These are phyloP conservation scores for Tokudaia tokunoshimensis DNA, from an alignment of 2,797 vertebrate genomes.

Conservation along the genomic window DNA sequence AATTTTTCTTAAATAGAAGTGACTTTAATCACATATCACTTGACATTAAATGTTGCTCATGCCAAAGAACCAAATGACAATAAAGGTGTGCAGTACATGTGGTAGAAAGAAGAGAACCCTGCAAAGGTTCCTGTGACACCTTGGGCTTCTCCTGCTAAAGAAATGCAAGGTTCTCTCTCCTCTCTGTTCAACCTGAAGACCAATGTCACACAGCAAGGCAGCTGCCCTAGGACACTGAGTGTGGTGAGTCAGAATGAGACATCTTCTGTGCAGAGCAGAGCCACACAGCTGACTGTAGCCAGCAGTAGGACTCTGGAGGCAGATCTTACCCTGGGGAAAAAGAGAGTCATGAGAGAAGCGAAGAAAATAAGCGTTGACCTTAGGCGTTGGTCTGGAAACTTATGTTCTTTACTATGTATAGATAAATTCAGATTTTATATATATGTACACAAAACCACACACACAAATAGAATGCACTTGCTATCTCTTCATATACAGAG, in stretches of 20 bases:
- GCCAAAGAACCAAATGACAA: constrained; percentile 39
- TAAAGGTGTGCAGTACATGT: neutral
- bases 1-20: constrained; percentile 67
- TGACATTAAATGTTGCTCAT: constrained; percentile 72
- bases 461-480: neutral
- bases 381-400: neutral
- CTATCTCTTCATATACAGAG: neutral
- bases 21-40: constrained; percentile 64
- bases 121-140: constrained; percentile 47
- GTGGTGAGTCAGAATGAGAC: neutral
- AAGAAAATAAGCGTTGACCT: neutral
- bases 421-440: neutral
- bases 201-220: neutral
- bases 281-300: neutral
- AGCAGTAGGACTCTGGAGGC: neutral
- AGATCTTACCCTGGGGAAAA: neutral
- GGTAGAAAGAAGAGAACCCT: neutral
- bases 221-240: neutral
- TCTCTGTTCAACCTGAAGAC: constrained; percentile 4
- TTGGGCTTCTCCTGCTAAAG: neutral
- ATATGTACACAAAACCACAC: neutral
- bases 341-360: neutral
- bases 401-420: neutral
- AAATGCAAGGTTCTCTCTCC: neutral
- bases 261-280: neutral